phyloP scores from a whole-genome alignment of 2,797 vertebrate genomes.

The Kryptopterus vitreolus region DNA sequence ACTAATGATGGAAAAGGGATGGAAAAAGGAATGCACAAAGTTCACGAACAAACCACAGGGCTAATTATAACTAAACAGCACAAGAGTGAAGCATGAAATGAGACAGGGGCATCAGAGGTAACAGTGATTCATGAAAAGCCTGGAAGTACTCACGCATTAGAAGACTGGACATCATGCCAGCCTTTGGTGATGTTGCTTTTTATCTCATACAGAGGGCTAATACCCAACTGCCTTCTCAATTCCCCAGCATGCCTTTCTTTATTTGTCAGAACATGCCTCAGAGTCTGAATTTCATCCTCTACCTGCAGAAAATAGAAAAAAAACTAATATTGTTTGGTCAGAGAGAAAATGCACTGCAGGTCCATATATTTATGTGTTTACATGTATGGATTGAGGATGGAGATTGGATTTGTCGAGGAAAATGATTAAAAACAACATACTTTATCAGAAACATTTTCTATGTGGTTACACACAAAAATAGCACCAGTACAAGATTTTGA shows the following conservation, averaged over 20 bases:
- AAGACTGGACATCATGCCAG: conserved; percentile 93
- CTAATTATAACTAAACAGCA: neutral
- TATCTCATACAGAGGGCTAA: conserved; percentile 83
- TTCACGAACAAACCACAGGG: neutral
- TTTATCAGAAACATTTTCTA: too few relatives aligned
- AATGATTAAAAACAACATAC: too few relatives aligned
- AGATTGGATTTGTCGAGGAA: too few relatives aligned
- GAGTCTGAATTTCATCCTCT: conserved; percentile 92
- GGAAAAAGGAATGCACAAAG: neutral
- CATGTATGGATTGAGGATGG: too few relatives aligned
- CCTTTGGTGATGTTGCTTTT: conserved; percentile 88
- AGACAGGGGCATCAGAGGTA: neutral
- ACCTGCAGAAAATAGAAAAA: conserved; percentile 68
- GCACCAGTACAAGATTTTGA: too few relatives aligned
- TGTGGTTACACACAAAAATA: too few relatives aligned
- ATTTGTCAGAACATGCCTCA: conserved; percentile 87
- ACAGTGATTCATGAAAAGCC: neutral
- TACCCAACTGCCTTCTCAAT: conserved; percentile 87
- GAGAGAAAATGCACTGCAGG: neutral
- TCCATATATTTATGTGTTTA: neutral
- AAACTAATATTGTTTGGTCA: neutral
- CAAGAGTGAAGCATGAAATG: neutral
- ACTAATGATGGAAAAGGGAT: neutral
- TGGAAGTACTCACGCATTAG: conserved; percentile 81
- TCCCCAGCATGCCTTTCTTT: conserved; percentile 90